phyloP scores from a whole-genome alignment of 1,140 invertebrate genomes.

The Dufourea novaeangliae region DNA sequence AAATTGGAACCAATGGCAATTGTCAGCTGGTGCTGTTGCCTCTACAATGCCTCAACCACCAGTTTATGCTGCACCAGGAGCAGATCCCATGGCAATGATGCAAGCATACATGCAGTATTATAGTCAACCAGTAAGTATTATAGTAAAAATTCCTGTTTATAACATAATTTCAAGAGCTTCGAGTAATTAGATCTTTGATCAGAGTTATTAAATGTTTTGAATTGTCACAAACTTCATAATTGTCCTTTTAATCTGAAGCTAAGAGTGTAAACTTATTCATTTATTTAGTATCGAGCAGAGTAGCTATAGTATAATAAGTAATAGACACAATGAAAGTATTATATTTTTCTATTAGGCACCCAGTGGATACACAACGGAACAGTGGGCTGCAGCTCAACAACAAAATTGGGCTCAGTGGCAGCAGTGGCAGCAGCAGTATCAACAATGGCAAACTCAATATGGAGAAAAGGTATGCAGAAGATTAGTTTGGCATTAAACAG shows the following conservation, averaged over 20 bases:
- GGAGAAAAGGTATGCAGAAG: constrained; percentile 86
- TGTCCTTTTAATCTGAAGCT: background rate
- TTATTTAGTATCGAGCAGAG: background rate
- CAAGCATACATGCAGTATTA: constrained; percentile 81
- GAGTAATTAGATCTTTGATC: background rate
- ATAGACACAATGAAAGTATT: background rate
- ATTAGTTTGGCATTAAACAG: background rate
- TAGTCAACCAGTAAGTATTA: constrained; percentile 80
- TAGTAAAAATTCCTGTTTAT: background rate
- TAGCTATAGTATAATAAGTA: constrained; percentile 2
- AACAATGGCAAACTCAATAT: constrained; percentile 92
- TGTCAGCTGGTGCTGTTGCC: constrained; percentile 74
- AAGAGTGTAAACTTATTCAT: background rate
- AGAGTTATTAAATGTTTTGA: background rate
- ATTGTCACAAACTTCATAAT: constrained; percentile 7
- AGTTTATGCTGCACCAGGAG: constrained; percentile 74
- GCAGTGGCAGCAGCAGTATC: constrained; percentile 91
- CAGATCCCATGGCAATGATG: constrained; percentile 79
- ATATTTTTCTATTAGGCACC: constrained; percentile 75
- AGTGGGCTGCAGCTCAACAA: constrained; percentile 87
- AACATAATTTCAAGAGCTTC: background rate
- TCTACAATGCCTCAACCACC: constrained; percentile 78
- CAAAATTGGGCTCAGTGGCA: constrained; percentile 93
- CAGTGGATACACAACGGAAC: constrained; percentile 86
- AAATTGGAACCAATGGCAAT: constrained; percentile 81